These are phyloP conservation scores for Caretta caretta DNA, from an alignment of 2,113 vertebrate species.

Conservation along the genomic window DNA sequence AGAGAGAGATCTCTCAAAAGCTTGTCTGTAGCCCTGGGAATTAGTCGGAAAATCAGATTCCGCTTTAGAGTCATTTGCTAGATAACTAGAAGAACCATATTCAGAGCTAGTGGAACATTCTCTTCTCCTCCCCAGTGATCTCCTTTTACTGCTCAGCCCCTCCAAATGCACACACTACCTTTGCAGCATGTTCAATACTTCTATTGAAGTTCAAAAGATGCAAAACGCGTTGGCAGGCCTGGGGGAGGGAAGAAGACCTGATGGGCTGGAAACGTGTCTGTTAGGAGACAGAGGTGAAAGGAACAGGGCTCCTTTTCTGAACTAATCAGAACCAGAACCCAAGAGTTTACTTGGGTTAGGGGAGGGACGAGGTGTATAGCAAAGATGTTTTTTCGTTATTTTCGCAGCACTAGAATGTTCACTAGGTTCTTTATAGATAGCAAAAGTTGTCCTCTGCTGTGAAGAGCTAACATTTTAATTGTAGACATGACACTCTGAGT, in stretches of 20 bases:
- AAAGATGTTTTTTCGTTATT: not conserved
- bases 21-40: not conserved
- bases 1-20: not conserved
- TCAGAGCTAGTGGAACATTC: not conserved
- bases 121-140: not conserved
- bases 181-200: not conserved
- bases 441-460: not conserved
- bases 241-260: not conserved
- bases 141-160: constrained; percentile 1
- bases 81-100: not conserved
- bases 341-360: not conserved
- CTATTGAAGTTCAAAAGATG: not conserved
- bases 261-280: not conserved
- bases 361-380: not conserved
- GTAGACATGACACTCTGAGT: not conserved
- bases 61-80: not conserved
- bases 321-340: not conserved
- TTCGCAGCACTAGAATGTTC: not conserved
- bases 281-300: not conserved
- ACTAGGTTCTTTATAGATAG: not conserved
- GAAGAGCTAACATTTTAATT: not conserved
- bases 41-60: constrained; percentile 6
- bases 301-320: not conserved
- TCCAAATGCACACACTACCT: not conserved
- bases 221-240: not conserved